Conservation (phyloP, 2,113 vertebrate genomes). For the Cyanistes caeruleus region DNA sequence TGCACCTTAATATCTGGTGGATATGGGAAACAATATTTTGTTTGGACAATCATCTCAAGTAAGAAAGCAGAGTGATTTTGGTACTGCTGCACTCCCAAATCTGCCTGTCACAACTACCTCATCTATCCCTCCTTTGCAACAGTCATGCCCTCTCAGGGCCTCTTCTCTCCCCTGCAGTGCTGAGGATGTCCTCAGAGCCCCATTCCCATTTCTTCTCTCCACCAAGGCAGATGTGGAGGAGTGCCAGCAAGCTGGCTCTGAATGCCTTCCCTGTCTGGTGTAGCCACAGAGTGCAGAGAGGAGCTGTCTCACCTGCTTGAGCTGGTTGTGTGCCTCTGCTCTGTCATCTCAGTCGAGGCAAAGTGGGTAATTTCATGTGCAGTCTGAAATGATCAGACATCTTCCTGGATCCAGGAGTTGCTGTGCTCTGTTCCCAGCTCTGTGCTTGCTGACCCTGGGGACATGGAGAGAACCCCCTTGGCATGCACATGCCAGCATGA, state of each 20-base stretch:
- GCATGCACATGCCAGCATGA: background rate
- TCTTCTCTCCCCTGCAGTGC: background rate
- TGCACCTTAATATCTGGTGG: background rate
- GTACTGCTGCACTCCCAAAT: background rate
- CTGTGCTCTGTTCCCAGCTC: background rate
- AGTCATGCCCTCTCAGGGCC: background rate
- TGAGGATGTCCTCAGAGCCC: background rate
- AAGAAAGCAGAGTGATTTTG: background rate
- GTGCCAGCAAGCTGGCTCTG: background rate
- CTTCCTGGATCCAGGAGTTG: background rate
- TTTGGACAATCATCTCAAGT: background rate
- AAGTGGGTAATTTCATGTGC: background rate
- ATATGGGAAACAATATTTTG: background rate
- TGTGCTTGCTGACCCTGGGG: background rate
- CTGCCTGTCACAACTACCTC: background rate
- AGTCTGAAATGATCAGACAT: background rate
- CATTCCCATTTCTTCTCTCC: background rate
- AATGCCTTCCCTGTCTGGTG: background rate
- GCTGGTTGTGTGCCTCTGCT: background rate
- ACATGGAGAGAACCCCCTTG: background rate
- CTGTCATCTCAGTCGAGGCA: background rate
- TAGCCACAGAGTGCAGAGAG: rapidly evolving
- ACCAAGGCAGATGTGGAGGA: background rate
- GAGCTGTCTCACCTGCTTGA: background rate
- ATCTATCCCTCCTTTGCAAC: background rate